These are phyloP conservation scores for Harpagus bidentatus DNA, from an alignment of 2,113 vertebrate genomes.

Conservation along the genomic window DNA sequence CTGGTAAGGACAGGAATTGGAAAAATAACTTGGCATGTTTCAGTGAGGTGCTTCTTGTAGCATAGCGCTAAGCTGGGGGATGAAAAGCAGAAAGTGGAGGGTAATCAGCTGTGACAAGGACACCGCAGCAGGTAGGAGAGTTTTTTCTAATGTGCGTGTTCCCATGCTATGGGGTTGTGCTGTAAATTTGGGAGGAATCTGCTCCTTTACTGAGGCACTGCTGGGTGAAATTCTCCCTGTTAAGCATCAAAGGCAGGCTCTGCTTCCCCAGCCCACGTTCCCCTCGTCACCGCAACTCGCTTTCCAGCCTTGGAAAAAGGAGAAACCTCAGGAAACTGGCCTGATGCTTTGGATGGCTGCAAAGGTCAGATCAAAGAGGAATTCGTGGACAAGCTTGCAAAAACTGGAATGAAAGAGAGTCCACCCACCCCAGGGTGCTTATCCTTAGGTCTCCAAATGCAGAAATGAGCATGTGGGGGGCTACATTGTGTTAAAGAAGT, in stretches of 20 bases:
- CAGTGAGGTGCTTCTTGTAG: not conserved
- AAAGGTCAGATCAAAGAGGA: not conserved
- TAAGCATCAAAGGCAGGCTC: not conserved
- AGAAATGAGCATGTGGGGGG: not conserved
- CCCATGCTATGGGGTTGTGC: not conserved
- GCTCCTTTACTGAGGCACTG: not conserved
- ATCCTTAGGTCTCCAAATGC: not conserved
- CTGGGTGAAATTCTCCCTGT: not conserved
- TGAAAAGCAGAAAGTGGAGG: not conserved
- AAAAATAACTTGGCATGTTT: not conserved
- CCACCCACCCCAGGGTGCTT: not conserved
- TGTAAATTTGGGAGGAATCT: not conserved
- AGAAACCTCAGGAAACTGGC: not conserved
- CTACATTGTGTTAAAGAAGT: not conserved
- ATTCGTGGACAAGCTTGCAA: not conserved
- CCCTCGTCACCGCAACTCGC: not conserved
- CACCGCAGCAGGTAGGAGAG: not conserved
- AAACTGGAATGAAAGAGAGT: not conserved
- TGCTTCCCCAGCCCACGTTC: not conserved
- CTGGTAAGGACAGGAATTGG: not conserved
- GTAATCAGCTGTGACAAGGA: not conserved
- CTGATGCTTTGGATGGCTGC: not conserved
- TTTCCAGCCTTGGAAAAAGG: not conserved
- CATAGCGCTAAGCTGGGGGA: not conserved
- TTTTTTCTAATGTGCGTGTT: fast-evolving